Evolutionary conservation across 2,888 invertebrate genomes (phyloP).

Genomic region (Aelia acuminata): DNA sequence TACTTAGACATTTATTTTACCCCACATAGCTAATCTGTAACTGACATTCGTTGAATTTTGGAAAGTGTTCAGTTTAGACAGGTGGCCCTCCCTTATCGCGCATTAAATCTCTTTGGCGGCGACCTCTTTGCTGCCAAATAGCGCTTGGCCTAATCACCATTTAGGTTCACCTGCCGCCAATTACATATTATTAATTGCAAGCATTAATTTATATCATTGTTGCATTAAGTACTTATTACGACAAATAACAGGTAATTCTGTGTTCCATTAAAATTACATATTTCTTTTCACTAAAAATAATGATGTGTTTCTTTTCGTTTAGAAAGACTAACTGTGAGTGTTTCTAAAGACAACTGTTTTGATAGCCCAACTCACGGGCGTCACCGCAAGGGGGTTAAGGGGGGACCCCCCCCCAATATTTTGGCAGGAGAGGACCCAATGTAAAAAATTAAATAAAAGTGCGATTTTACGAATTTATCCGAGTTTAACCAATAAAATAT

Average conservation of each 20-base stretch:
- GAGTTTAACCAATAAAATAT: too few species aligned
- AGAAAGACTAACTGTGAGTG: not conserved
- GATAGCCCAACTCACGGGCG: too few species aligned
- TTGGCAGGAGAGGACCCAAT: too few species aligned
- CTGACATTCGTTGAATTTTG: too few species aligned
- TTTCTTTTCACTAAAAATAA: not conserved
- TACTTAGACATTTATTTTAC: too few species aligned
- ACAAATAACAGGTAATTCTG: not conserved
- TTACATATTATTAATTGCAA: conserved; percentile 28
- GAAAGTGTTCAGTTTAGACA: not conserved
- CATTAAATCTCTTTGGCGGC: not conserved
- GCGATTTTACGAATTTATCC: too few species aligned
- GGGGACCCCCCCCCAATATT: too few species aligned
- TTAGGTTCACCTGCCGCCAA: not conserved
- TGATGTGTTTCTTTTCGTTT: not conserved
- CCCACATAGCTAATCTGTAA: too few species aligned
- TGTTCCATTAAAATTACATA: conserved; percentile 13
- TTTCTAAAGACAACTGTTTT: too few species aligned
- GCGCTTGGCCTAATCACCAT: not conserved
- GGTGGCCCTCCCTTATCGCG: not conserved
- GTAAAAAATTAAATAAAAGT: too few species aligned
- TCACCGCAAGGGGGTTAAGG: too few species aligned
- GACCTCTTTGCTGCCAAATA: not conserved
- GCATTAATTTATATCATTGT: conserved; percentile 11
- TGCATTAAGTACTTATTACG: not conserved